Conservation (phyloP, 2,888 invertebrate genomes). For the Troglohyphantes excavatus region DNA sequence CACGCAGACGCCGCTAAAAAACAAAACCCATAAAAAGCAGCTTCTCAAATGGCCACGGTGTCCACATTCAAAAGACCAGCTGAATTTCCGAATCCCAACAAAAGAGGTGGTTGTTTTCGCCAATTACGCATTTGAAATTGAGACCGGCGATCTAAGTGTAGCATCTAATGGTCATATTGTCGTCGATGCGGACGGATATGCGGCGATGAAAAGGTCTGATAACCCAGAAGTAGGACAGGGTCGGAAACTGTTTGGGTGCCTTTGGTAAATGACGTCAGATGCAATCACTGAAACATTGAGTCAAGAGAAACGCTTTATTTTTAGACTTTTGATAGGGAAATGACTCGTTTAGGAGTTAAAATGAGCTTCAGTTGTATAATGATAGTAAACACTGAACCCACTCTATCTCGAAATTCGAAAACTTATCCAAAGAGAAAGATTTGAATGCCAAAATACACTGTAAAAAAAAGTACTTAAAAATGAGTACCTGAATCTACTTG, state of each 20-base stretch:
- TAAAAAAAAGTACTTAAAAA: too few species aligned
- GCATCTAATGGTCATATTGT: background rate
- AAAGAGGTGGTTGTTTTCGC: slow-evolving; percentile 32
- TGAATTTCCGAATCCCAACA: slow-evolving; percentile 14
- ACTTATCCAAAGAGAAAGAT: too few species aligned
- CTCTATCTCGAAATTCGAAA: too few species aligned
- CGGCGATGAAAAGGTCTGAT: slow-evolving; percentile 27
- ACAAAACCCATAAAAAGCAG: slow-evolving; percentile 17
- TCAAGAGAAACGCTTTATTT: slow-evolving; percentile 2
- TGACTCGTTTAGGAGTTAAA: background rate
- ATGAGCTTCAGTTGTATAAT: too few species aligned
- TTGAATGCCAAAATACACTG: too few species aligned
- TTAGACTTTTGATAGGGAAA: background rate
- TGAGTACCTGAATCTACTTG: too few species aligned
- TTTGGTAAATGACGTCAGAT: background rate
- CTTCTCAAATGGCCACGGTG: slow-evolving; percentile 19
- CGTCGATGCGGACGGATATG: slow-evolving; percentile 18
- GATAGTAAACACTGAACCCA: too few species aligned
- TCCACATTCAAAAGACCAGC: background rate
- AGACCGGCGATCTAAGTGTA: slow-evolving; percentile 3
- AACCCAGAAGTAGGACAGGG: slow-evolving; percentile 46
- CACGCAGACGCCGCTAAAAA: slow-evolving; percentile 28
- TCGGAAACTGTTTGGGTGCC: slow-evolving; percentile 29
- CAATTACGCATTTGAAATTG: slow-evolving; percentile 30
- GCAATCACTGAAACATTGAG: background rate